A percentile compares a stretch with the other conserved stretches of the same genome.
Evolutionary conservation across 2,113 vertebrate genomes (phyloP).

Genomic region (Meleagris gallopavo): DNA sequence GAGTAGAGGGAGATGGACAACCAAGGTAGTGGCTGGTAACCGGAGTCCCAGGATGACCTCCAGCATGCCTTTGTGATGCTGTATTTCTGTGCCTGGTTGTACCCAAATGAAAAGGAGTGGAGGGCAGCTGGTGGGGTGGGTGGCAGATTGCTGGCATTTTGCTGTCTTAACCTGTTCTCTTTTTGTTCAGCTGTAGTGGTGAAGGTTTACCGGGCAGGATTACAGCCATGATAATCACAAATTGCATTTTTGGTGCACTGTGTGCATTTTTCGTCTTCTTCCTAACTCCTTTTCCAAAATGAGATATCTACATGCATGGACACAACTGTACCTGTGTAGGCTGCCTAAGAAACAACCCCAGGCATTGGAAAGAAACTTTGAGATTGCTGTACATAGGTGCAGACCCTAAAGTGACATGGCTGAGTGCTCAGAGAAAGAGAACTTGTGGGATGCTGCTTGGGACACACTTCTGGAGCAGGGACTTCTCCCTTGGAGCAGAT

Average conservation of each 20-base stretch:
- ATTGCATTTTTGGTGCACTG: background rate
- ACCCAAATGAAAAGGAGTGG: background rate
- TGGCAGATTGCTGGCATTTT: background rate
- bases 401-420: background rate
- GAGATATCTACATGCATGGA: background rate
- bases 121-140: background rate
- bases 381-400: background rate
- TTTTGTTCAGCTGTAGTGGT: rapidly evolving
- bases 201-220: background rate
- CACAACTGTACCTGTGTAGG: background rate
- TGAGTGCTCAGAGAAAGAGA: background rate
- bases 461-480: background rate
- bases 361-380: background rate
- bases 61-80: background rate
- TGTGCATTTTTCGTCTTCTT: background rate
- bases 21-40: background rate
- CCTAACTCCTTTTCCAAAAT: background rate
- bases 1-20: background rate
- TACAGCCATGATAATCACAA: background rate
- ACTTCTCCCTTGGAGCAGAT: background rate
- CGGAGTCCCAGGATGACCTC: background rate
- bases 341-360: background rate
- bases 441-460: background rate
- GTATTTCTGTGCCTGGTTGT: background rate
- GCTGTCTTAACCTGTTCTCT: background rate